Conservation (phyloP, 2,113 vertebrate genomes). For the Podarcis cretensis region DNA sequence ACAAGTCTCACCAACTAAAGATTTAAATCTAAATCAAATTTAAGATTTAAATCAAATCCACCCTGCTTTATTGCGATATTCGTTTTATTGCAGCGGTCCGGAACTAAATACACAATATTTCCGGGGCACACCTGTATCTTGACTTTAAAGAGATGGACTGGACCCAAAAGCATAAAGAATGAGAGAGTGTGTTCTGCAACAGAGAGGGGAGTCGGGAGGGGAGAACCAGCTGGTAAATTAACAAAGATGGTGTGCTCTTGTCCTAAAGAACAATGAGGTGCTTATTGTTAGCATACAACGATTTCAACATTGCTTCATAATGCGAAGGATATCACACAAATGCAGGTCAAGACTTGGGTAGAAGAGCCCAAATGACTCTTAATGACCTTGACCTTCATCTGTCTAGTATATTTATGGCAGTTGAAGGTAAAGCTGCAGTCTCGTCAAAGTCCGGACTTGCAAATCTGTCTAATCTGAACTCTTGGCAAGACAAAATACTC, state of each 20-base stretch:
- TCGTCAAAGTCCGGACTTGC: slow-evolving; percentile 50
- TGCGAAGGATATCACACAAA: background rate
- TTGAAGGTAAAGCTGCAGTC: slow-evolving; percentile 28
- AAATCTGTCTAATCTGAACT: slow-evolving; percentile 35
- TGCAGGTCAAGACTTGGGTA: background rate
- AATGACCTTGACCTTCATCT: slow-evolving; percentile 17
- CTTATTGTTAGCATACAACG: background rate
- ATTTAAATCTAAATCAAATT: too few relatives aligned
- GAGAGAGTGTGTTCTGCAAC: background rate
- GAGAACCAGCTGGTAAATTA: background rate
- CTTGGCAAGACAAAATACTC: slow-evolving; percentile 30
- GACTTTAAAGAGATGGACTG: background rate
- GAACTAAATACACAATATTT: too few relatives aligned
- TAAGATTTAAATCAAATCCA: too few relatives aligned
- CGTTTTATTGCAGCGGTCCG: too few relatives aligned
- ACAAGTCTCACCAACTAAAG: too few relatives aligned
- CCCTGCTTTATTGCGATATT: too few relatives aligned
- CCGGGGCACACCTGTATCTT: background rate
- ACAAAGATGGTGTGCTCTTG: background rate
- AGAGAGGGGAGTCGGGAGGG: background rate
- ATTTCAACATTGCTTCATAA: background rate
- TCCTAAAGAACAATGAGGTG: background rate
- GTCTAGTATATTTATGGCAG: slow-evolving; percentile 11
- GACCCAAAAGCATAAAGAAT: background rate
- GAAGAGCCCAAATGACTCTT: background rate